These are phyloP conservation scores for Gymnocheta viridis DNA, from an alignment of 2,888 invertebrate genomes.

Conservation along the genomic window DNA sequence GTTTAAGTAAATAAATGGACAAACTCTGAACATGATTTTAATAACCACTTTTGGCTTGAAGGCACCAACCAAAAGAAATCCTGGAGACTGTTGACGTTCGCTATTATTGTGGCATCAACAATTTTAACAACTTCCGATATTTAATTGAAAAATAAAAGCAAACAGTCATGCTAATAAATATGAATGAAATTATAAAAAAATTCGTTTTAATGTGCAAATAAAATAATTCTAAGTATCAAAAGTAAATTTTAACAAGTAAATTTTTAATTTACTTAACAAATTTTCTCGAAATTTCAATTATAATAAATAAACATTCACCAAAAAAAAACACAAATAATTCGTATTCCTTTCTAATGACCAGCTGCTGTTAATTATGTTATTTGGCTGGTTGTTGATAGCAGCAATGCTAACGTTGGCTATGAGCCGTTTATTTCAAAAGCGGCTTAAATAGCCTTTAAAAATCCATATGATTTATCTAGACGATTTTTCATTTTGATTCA, in stretches of 20 bases:
- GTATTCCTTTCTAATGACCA: constrained; percentile 42
- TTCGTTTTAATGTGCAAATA: neutral
- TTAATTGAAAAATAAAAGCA: constrained; percentile 34
- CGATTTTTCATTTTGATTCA: no score
- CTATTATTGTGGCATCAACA: constrained; percentile 21
- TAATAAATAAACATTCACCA: constrained; percentile 4
- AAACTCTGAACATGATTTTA: constrained; percentile 42
- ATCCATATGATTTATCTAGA: no score
- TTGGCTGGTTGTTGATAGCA: constrained; percentile 36
- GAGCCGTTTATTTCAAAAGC: neutral
- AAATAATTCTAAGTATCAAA: constrained; percentile 7
- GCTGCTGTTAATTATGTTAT: constrained; percentile 50
- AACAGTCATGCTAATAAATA: constrained; percentile 55
- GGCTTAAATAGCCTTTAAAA: no score
- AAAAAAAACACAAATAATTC: neutral
- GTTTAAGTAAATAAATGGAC: constrained; percentile 62
- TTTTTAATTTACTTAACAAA: constrained; percentile 14
- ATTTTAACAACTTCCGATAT: constrained; percentile 34
- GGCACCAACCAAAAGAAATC: neutral
- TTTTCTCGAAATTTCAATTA: constrained; percentile 11
- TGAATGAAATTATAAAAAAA: constrained; percentile 22
- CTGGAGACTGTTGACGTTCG: neutral
- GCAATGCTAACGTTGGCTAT: neutral
- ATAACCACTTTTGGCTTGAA: constrained; percentile 22
- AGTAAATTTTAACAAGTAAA: constrained; percentile 7